A percentile compares a stretch with the other conserved stretches of the same genome.
Conservation (phyloP, 2,888 invertebrate genomes). For the Cacoxenus indagator region DNA sequence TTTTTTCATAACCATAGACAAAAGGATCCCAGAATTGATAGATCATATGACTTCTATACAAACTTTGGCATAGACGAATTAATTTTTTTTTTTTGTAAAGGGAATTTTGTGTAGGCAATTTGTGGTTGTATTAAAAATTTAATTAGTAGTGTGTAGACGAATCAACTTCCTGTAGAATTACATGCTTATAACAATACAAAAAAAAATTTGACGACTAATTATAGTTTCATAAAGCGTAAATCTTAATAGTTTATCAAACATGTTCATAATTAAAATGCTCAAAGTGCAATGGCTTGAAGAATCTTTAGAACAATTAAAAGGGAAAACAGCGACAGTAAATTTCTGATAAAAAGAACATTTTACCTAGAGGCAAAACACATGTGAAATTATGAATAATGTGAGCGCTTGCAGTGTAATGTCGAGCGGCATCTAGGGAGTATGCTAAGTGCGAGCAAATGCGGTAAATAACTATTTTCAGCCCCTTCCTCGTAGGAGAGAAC, state of each 20-base stretch:
- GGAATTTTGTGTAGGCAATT: too few species aligned
- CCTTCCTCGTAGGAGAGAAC: not conserved
- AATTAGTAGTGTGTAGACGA: too few species aligned
- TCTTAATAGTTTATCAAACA: not conserved
- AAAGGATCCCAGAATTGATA: too few species aligned
- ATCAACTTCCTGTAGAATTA: not conserved
- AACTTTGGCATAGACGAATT: too few species aligned
- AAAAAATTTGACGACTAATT: not conserved
- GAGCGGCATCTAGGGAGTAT: not conserved
- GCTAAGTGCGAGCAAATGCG: conserved; percentile 10
- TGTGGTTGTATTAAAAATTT: too few species aligned
- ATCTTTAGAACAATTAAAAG: conserved; percentile 49
- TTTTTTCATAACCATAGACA: too few species aligned
- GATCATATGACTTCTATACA: too few species aligned
- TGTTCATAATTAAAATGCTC: conserved; percentile 59
- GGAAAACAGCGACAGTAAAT: too few species aligned
- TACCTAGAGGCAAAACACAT: conserved; percentile 33
- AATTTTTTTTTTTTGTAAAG: too few species aligned
- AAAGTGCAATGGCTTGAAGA: too few species aligned
- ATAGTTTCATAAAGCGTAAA: not conserved
- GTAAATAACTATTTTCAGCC: conserved; percentile 3
- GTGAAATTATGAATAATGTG: conserved; percentile 62
- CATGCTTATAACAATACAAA: not conserved
- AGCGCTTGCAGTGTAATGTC: not conserved
- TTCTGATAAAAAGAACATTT: conserved; percentile 6